phyloP scores from a whole-genome alignment of 2,113 vertebrate genomes.

The Argyrosomus japonicus region DNA sequence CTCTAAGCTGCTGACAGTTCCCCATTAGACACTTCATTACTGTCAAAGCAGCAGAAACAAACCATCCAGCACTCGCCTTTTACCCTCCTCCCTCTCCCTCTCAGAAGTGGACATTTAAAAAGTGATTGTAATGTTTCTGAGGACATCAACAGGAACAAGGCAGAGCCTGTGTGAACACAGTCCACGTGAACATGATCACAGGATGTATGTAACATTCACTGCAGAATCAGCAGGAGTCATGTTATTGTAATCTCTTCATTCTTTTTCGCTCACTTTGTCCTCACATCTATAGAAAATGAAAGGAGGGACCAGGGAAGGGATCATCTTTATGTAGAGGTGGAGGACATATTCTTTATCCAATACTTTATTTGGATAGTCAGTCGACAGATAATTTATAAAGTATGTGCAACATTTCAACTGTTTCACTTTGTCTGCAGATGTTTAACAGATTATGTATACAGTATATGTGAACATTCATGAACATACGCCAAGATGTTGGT shows the following conservation, averaged over 20 bases:
- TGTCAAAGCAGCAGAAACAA: conserved; percentile 59
- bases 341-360: background rate
- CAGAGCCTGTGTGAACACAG: background rate
- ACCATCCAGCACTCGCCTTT: conserved; percentile 9
- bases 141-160: background rate
- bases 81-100: background rate
- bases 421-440: too few species aligned
- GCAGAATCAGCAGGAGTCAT: background rate
- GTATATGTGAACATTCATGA: too few species aligned
- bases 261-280: background rate
- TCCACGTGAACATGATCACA: background rate
- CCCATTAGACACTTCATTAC: conserved; percentile 69
- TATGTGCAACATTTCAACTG: too few species aligned
- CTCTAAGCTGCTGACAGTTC: conserved; percentile 66
- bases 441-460: too few species aligned
- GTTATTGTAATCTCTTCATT: background rate
- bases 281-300: background rate
- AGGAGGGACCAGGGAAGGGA: background rate
- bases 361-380: too few species aligned
- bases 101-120: conserved; percentile 5
- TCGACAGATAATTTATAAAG: too few species aligned
- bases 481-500: too few species aligned
- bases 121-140: background rate
- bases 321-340: background rate
- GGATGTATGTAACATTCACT: background rate